phyloP scores from a whole-genome alignment of 1,140 invertebrate species.

The Drosophila sp. region DNA sequence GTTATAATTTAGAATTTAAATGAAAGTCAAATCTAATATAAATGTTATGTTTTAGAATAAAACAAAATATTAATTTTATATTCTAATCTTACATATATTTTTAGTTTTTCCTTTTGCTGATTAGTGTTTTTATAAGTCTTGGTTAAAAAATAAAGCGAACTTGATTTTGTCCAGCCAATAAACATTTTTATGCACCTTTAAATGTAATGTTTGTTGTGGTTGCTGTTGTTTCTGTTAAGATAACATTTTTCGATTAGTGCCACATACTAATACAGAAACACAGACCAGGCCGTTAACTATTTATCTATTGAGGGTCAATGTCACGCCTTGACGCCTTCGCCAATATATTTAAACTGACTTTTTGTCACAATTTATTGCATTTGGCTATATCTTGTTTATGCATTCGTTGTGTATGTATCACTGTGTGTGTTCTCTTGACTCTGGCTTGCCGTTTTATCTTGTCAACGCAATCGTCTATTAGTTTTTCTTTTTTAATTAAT shows the following conservation, averaged over 20 bases:
- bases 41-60: too few species aligned
- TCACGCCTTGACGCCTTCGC: slow-evolving; percentile 73
- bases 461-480: slow-evolving; percentile 79
- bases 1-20: neutral
- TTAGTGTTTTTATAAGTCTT: slow-evolving; percentile 64
- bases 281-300: slow-evolving; percentile 37
- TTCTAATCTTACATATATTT: too few species aligned
- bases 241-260: slow-evolving; percentile 60
- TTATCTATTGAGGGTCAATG: slow-evolving; percentile 71
- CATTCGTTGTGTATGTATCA: slow-evolving; percentile 25
- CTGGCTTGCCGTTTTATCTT: slow-evolving; percentile 71
- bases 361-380: slow-evolving; percentile 80
- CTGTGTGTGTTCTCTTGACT: slow-evolving; percentile 51
- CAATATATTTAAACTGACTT: slow-evolving; percentile 64
- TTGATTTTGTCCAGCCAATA: slow-evolving; percentile 55
- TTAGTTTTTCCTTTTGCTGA: slow-evolving; percentile 8
- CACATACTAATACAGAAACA: slow-evolving; percentile 47
- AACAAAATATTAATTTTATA: too few species aligned
- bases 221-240: slow-evolving; percentile 36
- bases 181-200: slow-evolving; percentile 78
- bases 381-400: slow-evolving; percentile 36
- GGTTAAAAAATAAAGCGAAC: slow-evolving; percentile 48
- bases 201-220: slow-evolving; percentile 70
- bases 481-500: slow-evolving; percentile 74
- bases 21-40: neutral